Evolutionary conservation across 2,113 vertebrate genomes (phyloP).

Genomic region (Herpetotheres cachinnans): DNA sequence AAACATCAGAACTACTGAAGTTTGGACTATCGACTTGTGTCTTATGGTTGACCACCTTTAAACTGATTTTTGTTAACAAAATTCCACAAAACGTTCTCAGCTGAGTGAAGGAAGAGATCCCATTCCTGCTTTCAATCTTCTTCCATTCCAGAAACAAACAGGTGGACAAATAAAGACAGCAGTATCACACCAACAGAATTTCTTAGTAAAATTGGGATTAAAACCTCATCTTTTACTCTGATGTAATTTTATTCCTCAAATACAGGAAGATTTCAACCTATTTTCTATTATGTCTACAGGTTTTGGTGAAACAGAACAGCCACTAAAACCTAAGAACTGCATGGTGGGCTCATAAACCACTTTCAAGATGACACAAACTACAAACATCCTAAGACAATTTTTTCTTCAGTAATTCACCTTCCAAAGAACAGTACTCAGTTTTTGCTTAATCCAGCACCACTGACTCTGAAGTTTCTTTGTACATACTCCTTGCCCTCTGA

Average conservation of each 20-base stretch:
- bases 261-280: background rate
- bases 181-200: background rate
- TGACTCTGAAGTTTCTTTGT: background rate
- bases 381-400: background rate
- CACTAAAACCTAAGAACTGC: background rate
- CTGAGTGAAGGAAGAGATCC: background rate
- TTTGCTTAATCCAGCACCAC: background rate
- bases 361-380: background rate
- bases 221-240: background rate
- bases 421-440: background rate
- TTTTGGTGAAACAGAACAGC: background rate
- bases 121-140: background rate
- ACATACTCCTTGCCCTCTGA: background rate
- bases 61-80: background rate
- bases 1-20: background rate
- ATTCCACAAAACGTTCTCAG: background rate
- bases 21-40: background rate
- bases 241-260: background rate
- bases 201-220: background rate
- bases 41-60: background rate
- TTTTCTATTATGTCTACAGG: background rate
- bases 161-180: background rate
- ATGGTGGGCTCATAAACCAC: background rate
- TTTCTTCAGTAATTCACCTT: background rate
- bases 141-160: background rate